Evolutionary conservation across 2,113 vertebrate species (phyloP).

Genomic region (Embiotoca jacksoni): DNA sequence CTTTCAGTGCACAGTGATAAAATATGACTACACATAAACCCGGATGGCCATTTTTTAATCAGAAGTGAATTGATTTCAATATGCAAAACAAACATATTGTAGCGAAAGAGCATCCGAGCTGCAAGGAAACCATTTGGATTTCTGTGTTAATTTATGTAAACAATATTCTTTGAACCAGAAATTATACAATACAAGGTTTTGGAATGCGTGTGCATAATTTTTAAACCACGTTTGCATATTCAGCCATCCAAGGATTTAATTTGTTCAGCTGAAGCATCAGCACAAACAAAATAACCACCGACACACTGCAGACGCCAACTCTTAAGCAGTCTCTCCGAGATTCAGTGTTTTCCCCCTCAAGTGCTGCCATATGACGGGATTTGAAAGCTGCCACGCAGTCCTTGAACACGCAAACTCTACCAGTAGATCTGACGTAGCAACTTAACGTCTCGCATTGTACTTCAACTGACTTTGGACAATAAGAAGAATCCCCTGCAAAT

Average conservation of each 20-base stretch:
- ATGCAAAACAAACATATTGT: not conserved
- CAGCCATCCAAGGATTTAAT: conserved; percentile 51
- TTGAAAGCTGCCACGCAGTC: not conserved
- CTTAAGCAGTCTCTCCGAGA: conserved; percentile 22
- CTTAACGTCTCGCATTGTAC: not conserved
- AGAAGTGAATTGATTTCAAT: not conserved
- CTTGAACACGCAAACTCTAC: not conserved
- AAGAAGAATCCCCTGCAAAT: not conserved
- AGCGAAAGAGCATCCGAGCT: not conserved
- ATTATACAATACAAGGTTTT: conserved; percentile 32
- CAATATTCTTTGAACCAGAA: conserved; percentile 31
- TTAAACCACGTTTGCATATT: conserved; percentile 33
- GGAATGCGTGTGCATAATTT: conserved; percentile 29
- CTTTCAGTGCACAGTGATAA: not conserved
- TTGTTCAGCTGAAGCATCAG: conserved; percentile 48
- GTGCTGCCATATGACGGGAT: conserved; percentile 25
- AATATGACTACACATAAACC: no score
- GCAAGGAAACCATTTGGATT: conserved; percentile 12
- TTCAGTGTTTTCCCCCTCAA: conserved; percentile 2
- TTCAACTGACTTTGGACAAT: not conserved
- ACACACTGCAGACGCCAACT: conserved; percentile 11
- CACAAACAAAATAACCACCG: conserved; percentile 27
- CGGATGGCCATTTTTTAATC: no score
- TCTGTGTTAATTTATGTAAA: conserved; percentile 32
- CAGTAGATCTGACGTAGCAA: not conserved